These are phyloP conservation scores for Clistopyga incitator DNA, from an alignment of 2,888 invertebrate species.

Conservation along the genomic window DNA sequence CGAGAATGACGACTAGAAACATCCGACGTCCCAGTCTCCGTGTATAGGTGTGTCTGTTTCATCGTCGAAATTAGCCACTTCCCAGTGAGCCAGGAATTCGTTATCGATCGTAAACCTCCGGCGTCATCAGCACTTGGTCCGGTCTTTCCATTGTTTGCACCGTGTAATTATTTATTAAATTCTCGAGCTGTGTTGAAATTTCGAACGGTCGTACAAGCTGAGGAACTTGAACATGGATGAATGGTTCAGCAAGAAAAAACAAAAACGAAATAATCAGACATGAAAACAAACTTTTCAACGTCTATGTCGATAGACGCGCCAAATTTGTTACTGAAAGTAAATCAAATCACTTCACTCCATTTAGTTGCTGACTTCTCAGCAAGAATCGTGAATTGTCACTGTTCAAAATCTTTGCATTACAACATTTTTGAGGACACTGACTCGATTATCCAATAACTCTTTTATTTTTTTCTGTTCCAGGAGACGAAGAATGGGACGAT, in stretches of 20 bases:
- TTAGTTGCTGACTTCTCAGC: no score
- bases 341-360: no score
- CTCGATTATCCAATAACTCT: neutral
- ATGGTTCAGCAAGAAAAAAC: neutral
- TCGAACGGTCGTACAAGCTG: neutral
- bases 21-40: slow-evolving; percentile 5
- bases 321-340: no score
- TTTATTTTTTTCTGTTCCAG: slow-evolving; percentile 71
- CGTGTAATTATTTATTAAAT: slow-evolving; percentile 20
- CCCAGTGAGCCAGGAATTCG: slow-evolving; percentile 34
- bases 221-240: neutral
- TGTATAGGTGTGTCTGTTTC: slow-evolving; percentile 9
- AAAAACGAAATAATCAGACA: no score
- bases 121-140: slow-evolving; percentile 14
- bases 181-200: neutral
- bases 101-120: slow-evolving; percentile 39
- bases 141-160: neutral
- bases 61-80: slow-evolving; percentile 34
- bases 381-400: no score
- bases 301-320: no score
- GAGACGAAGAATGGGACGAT: slow-evolving; percentile 82
- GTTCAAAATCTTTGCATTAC: no score
- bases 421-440: no score
- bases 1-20: slow-evolving; percentile 24
- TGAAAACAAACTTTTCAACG: no score